These are phyloP conservation scores for Aromia moschata DNA, from an alignment of 2,888 invertebrate genomes.

Conservation along the genomic window DNA sequence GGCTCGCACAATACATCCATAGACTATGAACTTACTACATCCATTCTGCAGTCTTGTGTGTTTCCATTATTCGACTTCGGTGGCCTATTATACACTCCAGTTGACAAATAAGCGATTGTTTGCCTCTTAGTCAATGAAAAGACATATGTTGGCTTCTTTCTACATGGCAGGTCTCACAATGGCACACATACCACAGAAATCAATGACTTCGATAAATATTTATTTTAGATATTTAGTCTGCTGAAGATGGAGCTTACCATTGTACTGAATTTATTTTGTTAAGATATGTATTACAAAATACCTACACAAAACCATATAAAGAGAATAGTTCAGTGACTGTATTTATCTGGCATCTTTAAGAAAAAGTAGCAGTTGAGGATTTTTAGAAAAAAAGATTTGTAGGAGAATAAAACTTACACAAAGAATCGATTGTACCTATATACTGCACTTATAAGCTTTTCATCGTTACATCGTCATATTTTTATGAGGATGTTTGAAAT, in stretches of 20 bases:
- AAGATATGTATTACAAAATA: too few relatives aligned
- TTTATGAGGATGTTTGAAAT: too few relatives aligned
- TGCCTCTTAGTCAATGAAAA: conserved; percentile 37
- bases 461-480: too few relatives aligned
- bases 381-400: too few relatives aligned
- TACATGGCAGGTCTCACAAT: conserved; percentile 1
- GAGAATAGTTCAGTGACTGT: too few relatives aligned
- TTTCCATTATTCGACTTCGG: conserved; percentile 37
- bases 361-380: too few relatives aligned
- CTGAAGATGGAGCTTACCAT: background rate
- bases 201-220: conserved; percentile 6
- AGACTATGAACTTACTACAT: conserved; percentile 25
- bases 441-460: too few relatives aligned
- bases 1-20: conserved; percentile 25
- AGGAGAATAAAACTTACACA: too few relatives aligned
- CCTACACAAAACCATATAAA: too few relatives aligned
- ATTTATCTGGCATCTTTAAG: too few relatives aligned
- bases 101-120: conserved; percentile 45
- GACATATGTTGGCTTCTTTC: conserved; percentile 37
- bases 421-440: too few relatives aligned
- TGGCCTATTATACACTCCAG: conserved; percentile 44
- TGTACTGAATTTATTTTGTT: too few relatives aligned
- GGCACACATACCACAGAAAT: conserved; percentile 9
- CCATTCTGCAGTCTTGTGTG: conserved; percentile 34
- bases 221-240: background rate